Conservation (phyloP, 2,888 invertebrate genomes). For the Chesias legatella region DNA sequence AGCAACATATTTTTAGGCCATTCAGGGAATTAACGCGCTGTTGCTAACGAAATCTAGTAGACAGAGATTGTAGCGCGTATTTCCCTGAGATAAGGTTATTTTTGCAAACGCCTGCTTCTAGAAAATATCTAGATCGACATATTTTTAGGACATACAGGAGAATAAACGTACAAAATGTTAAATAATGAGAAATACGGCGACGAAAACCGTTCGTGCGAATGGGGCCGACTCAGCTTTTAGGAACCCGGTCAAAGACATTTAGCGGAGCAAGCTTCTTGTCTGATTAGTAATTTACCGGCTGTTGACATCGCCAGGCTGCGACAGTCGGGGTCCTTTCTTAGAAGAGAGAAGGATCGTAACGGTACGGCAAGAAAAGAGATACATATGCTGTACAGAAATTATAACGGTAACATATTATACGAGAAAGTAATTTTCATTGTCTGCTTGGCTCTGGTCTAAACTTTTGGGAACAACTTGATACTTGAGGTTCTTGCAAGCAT, state of each 20-base stretch:
- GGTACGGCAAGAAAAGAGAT: background rate
- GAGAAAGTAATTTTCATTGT: background rate
- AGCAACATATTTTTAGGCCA: no score
- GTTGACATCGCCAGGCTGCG: slow-evolving; percentile 33
- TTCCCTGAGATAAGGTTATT: no score
- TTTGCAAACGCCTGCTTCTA: no score
- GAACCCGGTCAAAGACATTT: slow-evolving; percentile 29
- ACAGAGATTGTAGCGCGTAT: background rate
- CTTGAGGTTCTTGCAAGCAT: background rate
- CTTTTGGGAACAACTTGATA: background rate
- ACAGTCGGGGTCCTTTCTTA: no score
- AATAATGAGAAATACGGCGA: slow-evolving; percentile 4
- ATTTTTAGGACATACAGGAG: background rate
- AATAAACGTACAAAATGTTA: background rate
- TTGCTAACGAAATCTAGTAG: background rate
- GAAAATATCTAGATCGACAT: no score
- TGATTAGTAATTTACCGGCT: slow-evolving; percentile 42
- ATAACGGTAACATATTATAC: background rate
- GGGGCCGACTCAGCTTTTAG: slow-evolving; percentile 24
- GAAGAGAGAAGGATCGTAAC: slow-evolving; percentile 1
- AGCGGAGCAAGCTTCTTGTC: slow-evolving; percentile 29
- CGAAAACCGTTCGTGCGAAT: slow-evolving; percentile 4
- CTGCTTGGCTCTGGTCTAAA: background rate
- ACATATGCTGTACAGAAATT: background rate
- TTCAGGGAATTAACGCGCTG: background rate